Evolutionary conservation across 2,888 invertebrate species (phyloP).

Genomic region (Cancer borealis): DNA sequence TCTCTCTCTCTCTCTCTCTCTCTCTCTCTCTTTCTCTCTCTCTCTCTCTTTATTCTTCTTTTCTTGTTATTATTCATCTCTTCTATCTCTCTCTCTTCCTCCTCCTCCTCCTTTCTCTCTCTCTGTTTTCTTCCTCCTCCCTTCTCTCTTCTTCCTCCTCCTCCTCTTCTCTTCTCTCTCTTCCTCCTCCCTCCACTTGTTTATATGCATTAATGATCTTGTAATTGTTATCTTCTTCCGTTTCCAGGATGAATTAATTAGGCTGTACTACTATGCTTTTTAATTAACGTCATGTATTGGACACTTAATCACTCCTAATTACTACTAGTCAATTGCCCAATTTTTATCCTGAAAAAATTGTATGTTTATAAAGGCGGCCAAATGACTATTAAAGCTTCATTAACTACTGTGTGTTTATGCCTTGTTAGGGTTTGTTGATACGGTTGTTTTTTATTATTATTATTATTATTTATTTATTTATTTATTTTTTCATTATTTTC

Average conservation of each 20-base stretch:
- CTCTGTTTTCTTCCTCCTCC: not conserved
- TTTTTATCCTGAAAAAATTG: constrained; percentile 60
- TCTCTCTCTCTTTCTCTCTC: not conserved
- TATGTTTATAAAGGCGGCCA: constrained; percentile 63
- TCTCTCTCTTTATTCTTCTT: too few species aligned
- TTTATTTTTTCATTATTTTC: too few species aligned
- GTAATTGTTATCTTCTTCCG: constrained; percentile 34
- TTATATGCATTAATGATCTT: constrained; percentile 33
- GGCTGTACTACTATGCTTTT: constrained; percentile 54
- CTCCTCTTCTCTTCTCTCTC: not conserved
- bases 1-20: not conserved
- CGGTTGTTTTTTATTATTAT: too few species aligned
- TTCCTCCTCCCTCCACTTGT: not conserved
- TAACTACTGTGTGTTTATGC: not conserved
- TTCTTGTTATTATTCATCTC: too few species aligned
- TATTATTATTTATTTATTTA: too few species aligned
- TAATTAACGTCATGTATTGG: constrained; percentile 58
- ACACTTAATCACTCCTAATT: constrained; percentile 47
- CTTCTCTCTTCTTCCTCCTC: too few species aligned
- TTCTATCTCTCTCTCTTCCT: too few species aligned
- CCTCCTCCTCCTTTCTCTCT: not conserved
- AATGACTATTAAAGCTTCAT: constrained; percentile 65
- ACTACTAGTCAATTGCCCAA: constrained; percentile 57
- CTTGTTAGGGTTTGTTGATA: not conserved
- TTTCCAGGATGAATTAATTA: constrained; percentile 52